These are phyloP conservation scores for Trichomalopsis sarcophagae DNA, from an alignment of 1,140 invertebrate genomes.

Conservation along the genomic window DNA sequence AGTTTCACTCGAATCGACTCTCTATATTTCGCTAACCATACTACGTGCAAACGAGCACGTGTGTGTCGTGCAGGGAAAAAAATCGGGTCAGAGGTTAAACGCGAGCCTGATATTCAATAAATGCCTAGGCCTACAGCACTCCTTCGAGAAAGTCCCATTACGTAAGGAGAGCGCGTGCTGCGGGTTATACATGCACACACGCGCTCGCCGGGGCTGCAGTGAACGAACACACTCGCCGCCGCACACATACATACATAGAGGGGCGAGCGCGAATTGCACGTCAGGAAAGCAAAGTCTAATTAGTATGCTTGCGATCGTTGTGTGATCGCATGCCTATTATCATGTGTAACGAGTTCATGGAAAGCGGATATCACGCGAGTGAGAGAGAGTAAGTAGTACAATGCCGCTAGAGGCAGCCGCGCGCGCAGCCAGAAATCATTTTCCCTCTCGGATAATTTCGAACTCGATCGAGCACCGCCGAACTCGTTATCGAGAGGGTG, in stretches of 20 bases:
- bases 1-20: conserved; percentile 17
- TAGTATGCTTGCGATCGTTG: conserved; percentile 63
- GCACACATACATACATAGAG: background rate
- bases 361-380: conserved; percentile 63
- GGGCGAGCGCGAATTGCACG: conserved; percentile 47
- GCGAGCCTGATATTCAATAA: conserved; percentile 52
- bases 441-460: conserved; percentile 35
- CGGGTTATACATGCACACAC: background rate
- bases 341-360: conserved; percentile 67
- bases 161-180: conserved; percentile 23
- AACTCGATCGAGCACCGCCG: conserved; percentile 21
- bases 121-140: conserved; percentile 1
- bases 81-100: conserved; percentile 37
- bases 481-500: conserved; percentile 5
- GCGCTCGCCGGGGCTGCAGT: background rate
- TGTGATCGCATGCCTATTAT: conserved; percentile 69
- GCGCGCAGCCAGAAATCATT: conserved; percentile 38
- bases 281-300: conserved; percentile 67
- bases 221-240: background rate
- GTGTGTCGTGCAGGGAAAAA: background rate
- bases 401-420: conserved; percentile 4
- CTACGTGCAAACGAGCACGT: background rate
- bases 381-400: conserved; percentile 15
- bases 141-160: conserved; percentile 41
- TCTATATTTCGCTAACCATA: background rate